Evolutionary conservation across 1,140 invertebrate species (phyloP).

Genomic region (Trichonephila clavata): DNA sequence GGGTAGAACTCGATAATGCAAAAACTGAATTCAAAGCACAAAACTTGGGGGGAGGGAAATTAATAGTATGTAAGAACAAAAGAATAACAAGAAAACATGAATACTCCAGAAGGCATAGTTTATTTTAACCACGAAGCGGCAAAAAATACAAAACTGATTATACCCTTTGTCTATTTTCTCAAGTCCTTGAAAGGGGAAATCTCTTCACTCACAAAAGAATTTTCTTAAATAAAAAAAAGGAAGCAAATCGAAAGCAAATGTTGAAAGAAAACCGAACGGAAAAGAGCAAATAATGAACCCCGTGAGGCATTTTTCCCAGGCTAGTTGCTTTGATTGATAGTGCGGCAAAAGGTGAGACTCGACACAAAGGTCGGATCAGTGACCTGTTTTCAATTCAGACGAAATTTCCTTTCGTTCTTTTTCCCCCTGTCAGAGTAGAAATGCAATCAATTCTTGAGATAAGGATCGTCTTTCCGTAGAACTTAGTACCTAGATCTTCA

Average conservation of each 20-base stretch:
- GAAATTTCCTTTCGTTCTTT: no score
- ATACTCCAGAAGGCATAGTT: background rate
- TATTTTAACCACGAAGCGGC: background rate
- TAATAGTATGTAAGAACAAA: no score
- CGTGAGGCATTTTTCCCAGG: background rate
- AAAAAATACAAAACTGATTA: background rate
- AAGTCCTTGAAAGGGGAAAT: background rate
- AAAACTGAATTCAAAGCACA: no score
- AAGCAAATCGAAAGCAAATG: background rate
- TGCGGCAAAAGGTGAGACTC: background rate
- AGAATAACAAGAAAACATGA: no score
- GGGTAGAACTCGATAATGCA: no score
- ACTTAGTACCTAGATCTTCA: background rate
- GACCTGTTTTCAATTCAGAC: conserved; percentile 3
- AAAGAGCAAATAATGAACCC: conserved; percentile 6
- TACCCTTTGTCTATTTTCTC: background rate
- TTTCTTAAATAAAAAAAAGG: background rate
- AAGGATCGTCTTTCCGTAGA: background rate
- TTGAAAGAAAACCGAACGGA: background rate
- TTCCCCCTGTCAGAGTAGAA: background rate
- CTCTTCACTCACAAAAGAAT: background rate
- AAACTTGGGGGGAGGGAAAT: no score
- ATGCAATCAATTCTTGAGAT: conserved; percentile 33
- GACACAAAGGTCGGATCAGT: conserved; percentile 23
- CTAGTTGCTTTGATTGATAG: conserved; percentile 20